Evolutionary conservation across 2,888 invertebrate genomes (phyloP), one percentile per base, ranked within the genome.

Genomic region (Nomada fucata): DNA sequence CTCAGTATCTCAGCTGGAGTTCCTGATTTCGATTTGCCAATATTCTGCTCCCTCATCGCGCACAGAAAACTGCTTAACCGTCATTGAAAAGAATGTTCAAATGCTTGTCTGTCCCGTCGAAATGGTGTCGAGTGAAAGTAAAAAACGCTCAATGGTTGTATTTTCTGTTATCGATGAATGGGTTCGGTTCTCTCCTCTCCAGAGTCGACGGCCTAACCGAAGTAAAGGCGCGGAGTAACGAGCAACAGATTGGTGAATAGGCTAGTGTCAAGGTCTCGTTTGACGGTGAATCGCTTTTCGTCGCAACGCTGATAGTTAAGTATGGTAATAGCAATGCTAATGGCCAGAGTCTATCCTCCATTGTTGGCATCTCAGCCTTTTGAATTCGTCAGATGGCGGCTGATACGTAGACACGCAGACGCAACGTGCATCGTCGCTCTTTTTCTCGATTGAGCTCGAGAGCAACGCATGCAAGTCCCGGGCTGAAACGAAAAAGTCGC

Each of bases 281-380:
- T 75, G 61, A 50, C 77, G 74, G 63, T 78, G 81, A 84, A 82
- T 86, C 79, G 82, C 70, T 69, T 59, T 50, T 26, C 76, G 47
- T 75, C 50, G 79, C 68, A 53, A 50, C 64, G 13, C 67, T 68
- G 76, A 84, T 86, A 83, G 76, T 84, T 79, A 82, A 86, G 84
- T 82, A 84, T 86, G 78, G 86, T 79, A 84, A 76, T 84, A 83
- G 83, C 77, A 75, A 86, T 85, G 85, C 79, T 86, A 84, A 86
- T 86, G 82, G 82, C 78, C 70, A 78, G 23, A 80, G 69, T 71
- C 61, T 79, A 73, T 86, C 74, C 71, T 57, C 82, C 76, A 86
- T 86, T 86, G 86, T 86, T 69, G 76, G 70, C 69, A 75, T 42
- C 69, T 63, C 76, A 61, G 74, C 52, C 86, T 85, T 86, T 85